These are phyloP conservation scores for Amphiduros pacificus DNA, from an alignment of 2,888 invertebrate genomes.

Conservation along the genomic window DNA sequence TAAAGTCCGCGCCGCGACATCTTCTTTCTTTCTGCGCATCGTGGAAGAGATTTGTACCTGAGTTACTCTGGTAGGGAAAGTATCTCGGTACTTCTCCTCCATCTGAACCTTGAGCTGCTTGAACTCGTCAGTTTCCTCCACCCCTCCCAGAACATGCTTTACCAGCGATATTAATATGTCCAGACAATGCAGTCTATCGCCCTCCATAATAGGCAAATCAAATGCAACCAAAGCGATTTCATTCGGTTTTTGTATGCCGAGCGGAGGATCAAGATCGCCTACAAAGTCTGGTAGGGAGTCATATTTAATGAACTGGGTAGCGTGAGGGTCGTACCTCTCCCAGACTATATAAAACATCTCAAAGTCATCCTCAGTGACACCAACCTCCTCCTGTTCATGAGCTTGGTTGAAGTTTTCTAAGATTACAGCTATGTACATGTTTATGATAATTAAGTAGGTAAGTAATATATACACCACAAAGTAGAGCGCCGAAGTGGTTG, in stretches of 20 bases:
- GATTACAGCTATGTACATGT: constrained; percentile 98
- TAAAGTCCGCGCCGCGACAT: constrained; percentile 88
- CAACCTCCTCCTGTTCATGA: constrained; percentile 92
- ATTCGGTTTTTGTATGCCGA: constrained; percentile 93
- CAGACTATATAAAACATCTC: constrained; percentile 97
- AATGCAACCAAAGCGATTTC: constrained; percentile 93
- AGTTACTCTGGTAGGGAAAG: constrained; percentile 92
- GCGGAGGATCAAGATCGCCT: constrained; percentile 88
- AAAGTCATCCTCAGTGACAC: constrained; percentile 93
- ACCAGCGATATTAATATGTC: constrained; percentile 92
- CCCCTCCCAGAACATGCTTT: constrained; percentile 91
- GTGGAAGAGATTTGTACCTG: constrained; percentile 93
- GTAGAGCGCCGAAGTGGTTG: constrained; percentile 85
- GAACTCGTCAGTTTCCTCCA: constrained; percentile 88
- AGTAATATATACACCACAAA: constrained; percentile 94
- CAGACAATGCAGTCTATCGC: constrained; percentile 93
- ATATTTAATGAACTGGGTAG: constrained; percentile 93
- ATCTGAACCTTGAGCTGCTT: constrained; percentile 80
- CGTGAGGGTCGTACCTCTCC: constrained; percentile 97
- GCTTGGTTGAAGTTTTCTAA: constrained; percentile 97
- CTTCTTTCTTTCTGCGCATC: constrained; percentile 92
- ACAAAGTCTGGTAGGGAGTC: constrained; percentile 92
- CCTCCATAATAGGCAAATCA: constrained; percentile 91
- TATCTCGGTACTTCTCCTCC: constrained; percentile 66
- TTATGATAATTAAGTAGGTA: constrained; percentile 95